These are phyloP conservation scores for Drosophila aff. DNA, from an alignment of 1,140 invertebrate species.

Conservation along the genomic window DNA sequence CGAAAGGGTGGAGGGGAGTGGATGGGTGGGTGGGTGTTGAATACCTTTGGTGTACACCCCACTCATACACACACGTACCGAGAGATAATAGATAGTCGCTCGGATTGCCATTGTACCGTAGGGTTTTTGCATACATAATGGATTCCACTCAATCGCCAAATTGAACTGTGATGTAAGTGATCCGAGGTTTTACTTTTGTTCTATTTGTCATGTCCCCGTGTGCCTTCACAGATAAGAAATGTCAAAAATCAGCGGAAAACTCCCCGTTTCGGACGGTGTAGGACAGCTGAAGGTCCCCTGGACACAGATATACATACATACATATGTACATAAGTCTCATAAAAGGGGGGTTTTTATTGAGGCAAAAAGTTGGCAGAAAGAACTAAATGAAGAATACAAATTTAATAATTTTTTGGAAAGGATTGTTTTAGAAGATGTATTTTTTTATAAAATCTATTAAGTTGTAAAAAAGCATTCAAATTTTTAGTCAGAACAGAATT, in stretches of 20 bases:
- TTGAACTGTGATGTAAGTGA: slow-evolving; percentile 52
- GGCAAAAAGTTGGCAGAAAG: neutral
- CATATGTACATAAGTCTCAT: neutral
- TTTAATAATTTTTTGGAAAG: neutral
- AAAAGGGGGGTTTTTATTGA: slow-evolving; percentile 1
- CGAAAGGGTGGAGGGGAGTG: slow-evolving; percentile 18
- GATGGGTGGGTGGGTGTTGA: neutral
- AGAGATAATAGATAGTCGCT: slow-evolving; percentile 40
- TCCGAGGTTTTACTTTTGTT: slow-evolving; percentile 19
- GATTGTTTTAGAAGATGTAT: no score
- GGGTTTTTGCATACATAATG: slow-evolving; percentile 44
- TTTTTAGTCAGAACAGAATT: no score
- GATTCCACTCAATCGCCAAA: slow-evolving; percentile 24
- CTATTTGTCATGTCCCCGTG: slow-evolving; percentile 28
- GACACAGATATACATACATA: neutral
- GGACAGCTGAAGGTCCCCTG: slow-evolving; percentile 52
- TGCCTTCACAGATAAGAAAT: slow-evolving; percentile 48
- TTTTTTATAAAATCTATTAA: neutral
- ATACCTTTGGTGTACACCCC: slow-evolving; percentile 47
- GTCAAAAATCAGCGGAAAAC: slow-evolving; percentile 36
- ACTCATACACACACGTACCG: slow-evolving; percentile 1
- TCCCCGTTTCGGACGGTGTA: slow-evolving; percentile 18
- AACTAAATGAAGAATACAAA: neutral
- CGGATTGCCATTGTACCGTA: slow-evolving; percentile 19
- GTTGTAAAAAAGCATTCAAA: neutral